A percentile compares a stretch with the other conserved stretches of the same genome.
Conservation (phyloP, 2,888 invertebrate genomes). For the Heliconius erato region DNA sequence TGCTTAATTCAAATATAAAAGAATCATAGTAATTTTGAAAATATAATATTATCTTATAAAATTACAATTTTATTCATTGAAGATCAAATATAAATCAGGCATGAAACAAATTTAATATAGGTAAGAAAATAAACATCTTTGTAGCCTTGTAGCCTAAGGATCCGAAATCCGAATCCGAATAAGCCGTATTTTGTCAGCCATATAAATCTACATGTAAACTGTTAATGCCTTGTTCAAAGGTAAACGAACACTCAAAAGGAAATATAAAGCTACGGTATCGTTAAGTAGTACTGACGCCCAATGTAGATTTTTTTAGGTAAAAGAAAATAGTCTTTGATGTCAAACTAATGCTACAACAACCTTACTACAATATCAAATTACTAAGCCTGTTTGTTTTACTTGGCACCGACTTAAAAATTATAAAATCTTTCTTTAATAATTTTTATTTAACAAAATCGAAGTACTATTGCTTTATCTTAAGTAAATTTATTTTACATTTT, state of each 20-base stretch:
- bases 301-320: too few relatives aligned
- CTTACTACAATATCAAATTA: too few relatives aligned
- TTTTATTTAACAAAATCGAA: too few relatives aligned
- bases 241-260: constrained; percentile 11
- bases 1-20: too few relatives aligned
- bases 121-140: not conserved
- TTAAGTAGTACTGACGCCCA: not conserved
- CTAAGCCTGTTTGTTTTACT: too few relatives aligned
- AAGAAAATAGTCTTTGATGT: not conserved
- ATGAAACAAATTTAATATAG: not conserved
- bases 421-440: too few relatives aligned
- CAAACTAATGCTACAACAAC: too few relatives aligned
- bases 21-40: too few relatives aligned
- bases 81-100: not conserved
- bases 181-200: constrained; percentile 27
- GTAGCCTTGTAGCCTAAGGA: not conserved
- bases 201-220: constrained; percentile 9
- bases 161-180: constrained; percentile 17
- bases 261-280: not conserved
- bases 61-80: not conserved
- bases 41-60: not conserved
- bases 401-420: too few relatives aligned
- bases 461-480: too few relatives aligned
- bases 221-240: constrained; percentile 15
- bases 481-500: too few relatives aligned